A percentile compares a stretch with the other conserved stretches of the same genome.
phyloP scores from a whole-genome alignment of 1,140 invertebrate genomes.

The Caenorhabditis inopinata region DNA sequence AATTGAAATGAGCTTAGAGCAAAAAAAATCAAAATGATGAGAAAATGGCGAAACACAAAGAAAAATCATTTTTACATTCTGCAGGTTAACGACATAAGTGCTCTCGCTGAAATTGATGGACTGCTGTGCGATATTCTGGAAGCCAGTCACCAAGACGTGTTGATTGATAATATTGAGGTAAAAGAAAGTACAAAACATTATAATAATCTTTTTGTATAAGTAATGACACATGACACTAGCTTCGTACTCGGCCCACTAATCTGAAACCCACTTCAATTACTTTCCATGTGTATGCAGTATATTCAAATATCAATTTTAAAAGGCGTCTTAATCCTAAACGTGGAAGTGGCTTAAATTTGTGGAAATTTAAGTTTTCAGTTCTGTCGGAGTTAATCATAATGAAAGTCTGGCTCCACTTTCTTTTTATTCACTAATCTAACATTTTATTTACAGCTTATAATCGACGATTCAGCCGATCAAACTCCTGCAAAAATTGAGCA shows the following conservation, averaged over 20 bases:
- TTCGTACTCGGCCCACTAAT: no score
- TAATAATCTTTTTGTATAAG: no score
- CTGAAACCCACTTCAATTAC: no score
- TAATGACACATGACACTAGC: no score
- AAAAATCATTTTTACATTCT: background rate
- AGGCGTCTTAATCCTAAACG: no score
- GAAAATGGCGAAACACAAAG: background rate
- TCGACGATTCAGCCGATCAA: conserved; percentile 41
- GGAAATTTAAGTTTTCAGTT: no score
- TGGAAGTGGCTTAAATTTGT: no score
- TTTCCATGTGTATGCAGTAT: no score
- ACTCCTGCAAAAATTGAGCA: background rate
- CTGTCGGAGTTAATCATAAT: no score
- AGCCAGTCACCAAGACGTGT: conserved; percentile 1
- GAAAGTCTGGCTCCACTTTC: background rate
- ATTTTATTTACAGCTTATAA: background rate
- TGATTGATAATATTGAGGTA: background rate
- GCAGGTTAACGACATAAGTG: conserved; percentile 9
- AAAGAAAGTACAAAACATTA: background rate
- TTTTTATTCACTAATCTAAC: background rate
- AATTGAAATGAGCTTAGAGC: background rate
- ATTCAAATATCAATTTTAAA: no score
- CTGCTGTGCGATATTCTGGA: conserved; percentile 13
- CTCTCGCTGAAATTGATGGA: conserved; percentile 2
- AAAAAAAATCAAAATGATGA: background rate